These are phyloP conservation scores for Platycercus adscitus DNA, from an alignment of 2,113 vertebrate species.

Conservation along the genomic window DNA sequence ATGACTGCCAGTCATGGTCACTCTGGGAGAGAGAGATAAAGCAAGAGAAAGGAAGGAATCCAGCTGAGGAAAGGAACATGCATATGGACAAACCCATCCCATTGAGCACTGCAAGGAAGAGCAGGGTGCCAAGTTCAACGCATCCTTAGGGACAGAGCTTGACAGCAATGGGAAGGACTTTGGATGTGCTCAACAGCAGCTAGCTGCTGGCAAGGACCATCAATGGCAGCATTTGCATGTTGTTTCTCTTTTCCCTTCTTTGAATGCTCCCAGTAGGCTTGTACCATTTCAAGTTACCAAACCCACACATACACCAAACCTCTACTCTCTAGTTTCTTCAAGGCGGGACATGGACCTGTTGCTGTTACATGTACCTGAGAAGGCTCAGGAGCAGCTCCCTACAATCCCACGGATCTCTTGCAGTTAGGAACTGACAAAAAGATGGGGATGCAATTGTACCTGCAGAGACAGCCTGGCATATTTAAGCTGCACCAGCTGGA, in stretches of 20 bases:
- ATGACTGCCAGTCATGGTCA: not conserved
- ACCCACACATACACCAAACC: not conserved
- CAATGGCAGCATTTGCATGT: not conserved
- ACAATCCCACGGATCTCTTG: not conserved
- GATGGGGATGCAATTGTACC: not conserved
- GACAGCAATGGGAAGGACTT: not conserved
- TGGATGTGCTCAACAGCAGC: not conserved
- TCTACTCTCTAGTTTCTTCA: not conserved
- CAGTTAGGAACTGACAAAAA: not conserved
- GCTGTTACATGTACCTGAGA: not conserved
- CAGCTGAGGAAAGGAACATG: not conserved
- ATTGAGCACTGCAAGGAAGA: not conserved
- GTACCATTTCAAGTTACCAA: not conserved
- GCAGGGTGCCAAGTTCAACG: not conserved
- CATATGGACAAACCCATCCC: not conserved
- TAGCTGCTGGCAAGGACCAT: slow-evolving; percentile 4
- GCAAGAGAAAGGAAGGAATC: not conserved
- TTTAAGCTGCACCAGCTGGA: not conserved
- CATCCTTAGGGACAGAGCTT: not conserved
- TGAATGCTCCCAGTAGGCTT: not conserved
- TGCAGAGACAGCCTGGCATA: not conserved
- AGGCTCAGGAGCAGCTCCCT: not conserved
- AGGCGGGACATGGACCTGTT: not conserved
- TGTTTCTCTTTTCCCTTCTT: not conserved
- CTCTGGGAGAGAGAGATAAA: not conserved